Conservation (phyloP, 2,888 invertebrate genomes). For the Zelleria hepariella region DNA sequence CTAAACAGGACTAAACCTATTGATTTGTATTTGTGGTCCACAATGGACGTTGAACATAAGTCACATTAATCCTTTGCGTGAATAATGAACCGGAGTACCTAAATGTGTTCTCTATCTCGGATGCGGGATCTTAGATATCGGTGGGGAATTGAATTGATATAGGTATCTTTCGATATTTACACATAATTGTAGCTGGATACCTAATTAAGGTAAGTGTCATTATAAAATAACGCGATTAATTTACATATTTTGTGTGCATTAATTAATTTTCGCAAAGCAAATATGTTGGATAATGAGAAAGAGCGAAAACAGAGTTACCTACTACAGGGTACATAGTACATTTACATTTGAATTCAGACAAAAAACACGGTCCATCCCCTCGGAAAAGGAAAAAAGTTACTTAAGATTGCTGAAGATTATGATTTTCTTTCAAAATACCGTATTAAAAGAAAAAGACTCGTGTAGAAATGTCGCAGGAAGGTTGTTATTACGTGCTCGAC, state of each 20-base stretch:
- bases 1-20: constrained; percentile 5
- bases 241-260: not conserved
- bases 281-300: not conserved
- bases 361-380: not conserved
- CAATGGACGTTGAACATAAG: constrained; percentile 11
- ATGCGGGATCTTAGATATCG: too few species aligned
- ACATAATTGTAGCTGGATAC: not conserved
- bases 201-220: not conserved
- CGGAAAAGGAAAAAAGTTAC: not conserved
- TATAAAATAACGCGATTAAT: not conserved
- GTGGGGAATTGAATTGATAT: too few species aligned
- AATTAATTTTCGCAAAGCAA: not conserved
- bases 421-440: not conserved
- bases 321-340: not conserved
- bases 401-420: not conserved
- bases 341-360: constrained; percentile 4
- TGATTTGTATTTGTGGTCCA: constrained; percentile 15
- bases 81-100: constrained; percentile 13
- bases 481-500: not conserved
- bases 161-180: too few species aligned
- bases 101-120: too few species aligned
- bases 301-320: not conserved
- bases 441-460: not conserved
- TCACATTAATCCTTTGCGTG: constrained; percentile 5
- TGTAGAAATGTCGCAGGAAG: not conserved